Evolutionary conservation across 92 coral and sea anemone species (phyloP), one percentile per base, ranked within the genome.

Genomic region (Zoanthus sociatus): DNA sequence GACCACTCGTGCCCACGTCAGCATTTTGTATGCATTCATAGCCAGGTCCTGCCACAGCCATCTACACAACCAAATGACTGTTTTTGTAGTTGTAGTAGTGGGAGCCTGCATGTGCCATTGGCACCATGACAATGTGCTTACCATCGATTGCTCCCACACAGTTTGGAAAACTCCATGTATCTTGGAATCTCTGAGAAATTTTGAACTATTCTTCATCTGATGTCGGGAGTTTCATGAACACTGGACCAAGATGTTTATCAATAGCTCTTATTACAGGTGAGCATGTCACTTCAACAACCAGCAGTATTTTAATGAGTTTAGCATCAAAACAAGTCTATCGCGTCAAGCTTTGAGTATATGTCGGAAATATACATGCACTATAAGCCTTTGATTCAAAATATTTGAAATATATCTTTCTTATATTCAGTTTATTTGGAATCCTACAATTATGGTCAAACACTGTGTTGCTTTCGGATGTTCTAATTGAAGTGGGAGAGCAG

Each of bases 101-200:
- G 17, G 92, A 90, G 6, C 90, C 92, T 50, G 90, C 68, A 69
- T 90, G 71, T 2, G 89, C 54, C 2, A 90, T 90, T 48, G 86
- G 74, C 66, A 68, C 82, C 82, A 90, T 78, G 13, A 86, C 92
- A 46, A 90, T 72, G 60, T 90, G 90, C 46, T 89, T 89, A 2
- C 92, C 90, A 86, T 90, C 92, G 1, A 86, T 86, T 42, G 90
- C 90, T 20, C 92, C 92, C 51, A 90, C 7, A 37, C 92, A 86
- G 58, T 89, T 90, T 44, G 87, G 92, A 63, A 16, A 90, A 14
- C 86, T 67, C 92, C 92, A 90, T 53, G 42, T 46, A 16, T 90
- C 92, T 42, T 90, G 87, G 32, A 90, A 90, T 18, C 15, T 78
- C 10, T 9, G 30, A 16, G 90, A 90, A 9, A 70, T 85, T 13